phyloP scores from a whole-genome alignment of 2,888 invertebrate species.

The Brachylomia viminalis region DNA sequence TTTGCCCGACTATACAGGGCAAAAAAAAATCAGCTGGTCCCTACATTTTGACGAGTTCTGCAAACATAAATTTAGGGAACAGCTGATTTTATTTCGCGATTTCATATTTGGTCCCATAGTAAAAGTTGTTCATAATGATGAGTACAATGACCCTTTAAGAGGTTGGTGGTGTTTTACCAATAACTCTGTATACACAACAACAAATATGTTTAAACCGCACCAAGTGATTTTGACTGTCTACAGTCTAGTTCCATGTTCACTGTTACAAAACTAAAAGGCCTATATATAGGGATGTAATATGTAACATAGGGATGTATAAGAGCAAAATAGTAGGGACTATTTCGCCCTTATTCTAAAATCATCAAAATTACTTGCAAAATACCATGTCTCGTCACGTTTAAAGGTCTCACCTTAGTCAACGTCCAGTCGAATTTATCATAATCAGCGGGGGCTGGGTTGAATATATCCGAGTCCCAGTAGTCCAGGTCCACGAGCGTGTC shows the following conservation, averaged over 20 bases:
- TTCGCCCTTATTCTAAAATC: not conserved
- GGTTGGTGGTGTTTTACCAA: too few species aligned
- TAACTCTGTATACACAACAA: too few species aligned
- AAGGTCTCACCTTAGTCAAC: constrained; percentile 89
- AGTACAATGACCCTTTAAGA: too few species aligned
- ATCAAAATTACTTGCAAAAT: not conserved
- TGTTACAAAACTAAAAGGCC: not conserved
- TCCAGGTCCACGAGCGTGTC: constrained; percentile 74
- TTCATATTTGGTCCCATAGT: too few species aligned
- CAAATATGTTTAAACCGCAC: not conserved
- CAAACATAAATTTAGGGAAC: too few species aligned
- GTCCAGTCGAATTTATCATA: constrained; percentile 93
- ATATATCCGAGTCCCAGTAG: constrained; percentile 77
- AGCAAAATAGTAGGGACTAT: too few species aligned
- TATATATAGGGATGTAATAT: too few species aligned
- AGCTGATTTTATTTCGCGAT: too few species aligned
- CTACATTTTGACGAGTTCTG: too few species aligned
- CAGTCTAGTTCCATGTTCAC: not conserved
- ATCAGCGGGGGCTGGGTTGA: constrained; percentile 74
- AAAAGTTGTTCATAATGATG: too few species aligned
- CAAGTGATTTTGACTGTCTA: not conserved
- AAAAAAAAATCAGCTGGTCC: too few species aligned
- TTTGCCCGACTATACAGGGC: not conserved
- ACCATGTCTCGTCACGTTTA: not conserved
- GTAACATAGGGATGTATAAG: too few species aligned